A percentile compares a stretch with the other conserved stretches of the same genome.
Evolutionary conservation across 2,113 vertebrate species (phyloP).

Genomic region (Pelecanus crispus): DNA sequence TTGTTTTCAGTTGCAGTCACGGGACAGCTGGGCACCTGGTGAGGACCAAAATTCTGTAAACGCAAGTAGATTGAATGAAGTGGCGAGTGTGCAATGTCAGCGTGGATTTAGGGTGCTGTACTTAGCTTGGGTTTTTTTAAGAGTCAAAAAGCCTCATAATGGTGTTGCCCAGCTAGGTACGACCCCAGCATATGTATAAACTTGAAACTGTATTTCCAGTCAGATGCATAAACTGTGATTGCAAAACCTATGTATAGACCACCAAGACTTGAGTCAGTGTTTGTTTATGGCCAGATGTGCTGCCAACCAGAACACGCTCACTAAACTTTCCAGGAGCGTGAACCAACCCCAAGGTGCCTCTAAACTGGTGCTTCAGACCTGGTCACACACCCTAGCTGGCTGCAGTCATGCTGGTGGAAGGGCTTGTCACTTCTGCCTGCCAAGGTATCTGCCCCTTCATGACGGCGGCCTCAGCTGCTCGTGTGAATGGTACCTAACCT

Average conservation of each 20-base stretch:
- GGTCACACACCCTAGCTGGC: neutral
- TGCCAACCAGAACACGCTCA: neutral
- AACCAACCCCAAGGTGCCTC: neutral
- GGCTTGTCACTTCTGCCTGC: neutral
- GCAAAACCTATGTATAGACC: neutral
- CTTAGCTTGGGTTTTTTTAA: neutral
- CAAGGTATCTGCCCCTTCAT: neutral
- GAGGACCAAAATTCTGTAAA: neutral
- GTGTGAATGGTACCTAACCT: accelerated
- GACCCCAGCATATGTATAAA: neutral
- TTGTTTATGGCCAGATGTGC: neutral
- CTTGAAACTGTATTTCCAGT: neutral
- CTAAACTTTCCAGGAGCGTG: neutral
- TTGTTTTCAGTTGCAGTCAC: neutral
- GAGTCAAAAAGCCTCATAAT: neutral
- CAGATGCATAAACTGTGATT: neutral
- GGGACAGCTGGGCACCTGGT: neutral
- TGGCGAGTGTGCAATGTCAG: neutral
- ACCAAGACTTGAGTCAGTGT: neutral
- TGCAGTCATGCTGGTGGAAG: neutral
- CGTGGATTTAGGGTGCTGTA: neutral
- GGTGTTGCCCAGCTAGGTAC: neutral
- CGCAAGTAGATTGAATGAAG: neutral
- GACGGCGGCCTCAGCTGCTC: neutral
- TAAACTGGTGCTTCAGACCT: neutral